These are phyloP conservation scores for Ochotona princeps DNA, from an alignment of 2,113 vertebrate species.

Conservation along the genomic window DNA sequence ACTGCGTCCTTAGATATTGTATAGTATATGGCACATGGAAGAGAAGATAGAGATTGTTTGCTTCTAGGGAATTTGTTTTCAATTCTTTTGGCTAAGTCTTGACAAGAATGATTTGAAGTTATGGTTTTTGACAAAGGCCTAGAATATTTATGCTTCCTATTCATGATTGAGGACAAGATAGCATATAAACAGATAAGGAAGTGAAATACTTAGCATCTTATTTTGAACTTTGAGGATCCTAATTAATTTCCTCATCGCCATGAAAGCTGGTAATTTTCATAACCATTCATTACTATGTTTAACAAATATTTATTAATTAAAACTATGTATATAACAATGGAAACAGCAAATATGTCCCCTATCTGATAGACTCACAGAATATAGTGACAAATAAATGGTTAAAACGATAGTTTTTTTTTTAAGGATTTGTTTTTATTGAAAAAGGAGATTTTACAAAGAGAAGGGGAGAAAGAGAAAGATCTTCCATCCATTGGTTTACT, in stretches of 20 bases:
- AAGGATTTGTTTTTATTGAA: no score
- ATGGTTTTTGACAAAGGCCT: constrained; percentile 13
- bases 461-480: no score
- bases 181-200: neutral
- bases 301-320: constrained; percentile 29
- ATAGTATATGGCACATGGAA: neutral
- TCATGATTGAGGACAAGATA: neutral
- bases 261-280: neutral
- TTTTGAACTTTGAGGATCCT: constrained; percentile 23
- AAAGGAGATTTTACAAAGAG: no score
- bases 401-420: neutral
- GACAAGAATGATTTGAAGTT: neutral
- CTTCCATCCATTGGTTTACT: no score
- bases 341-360: neutral
- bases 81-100: neutral
- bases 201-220: neutral
- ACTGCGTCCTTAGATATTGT: neutral
- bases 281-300: neutral
- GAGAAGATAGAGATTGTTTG: neutral
- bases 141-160: neutral
- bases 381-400: neutral
- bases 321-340: neutral
- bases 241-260: neutral
- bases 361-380: neutral
- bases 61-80: neutral